Evolutionary conservation across 2,797 vertebrate species (phyloP).

Genomic region (Nyctibius grandis): DNA sequence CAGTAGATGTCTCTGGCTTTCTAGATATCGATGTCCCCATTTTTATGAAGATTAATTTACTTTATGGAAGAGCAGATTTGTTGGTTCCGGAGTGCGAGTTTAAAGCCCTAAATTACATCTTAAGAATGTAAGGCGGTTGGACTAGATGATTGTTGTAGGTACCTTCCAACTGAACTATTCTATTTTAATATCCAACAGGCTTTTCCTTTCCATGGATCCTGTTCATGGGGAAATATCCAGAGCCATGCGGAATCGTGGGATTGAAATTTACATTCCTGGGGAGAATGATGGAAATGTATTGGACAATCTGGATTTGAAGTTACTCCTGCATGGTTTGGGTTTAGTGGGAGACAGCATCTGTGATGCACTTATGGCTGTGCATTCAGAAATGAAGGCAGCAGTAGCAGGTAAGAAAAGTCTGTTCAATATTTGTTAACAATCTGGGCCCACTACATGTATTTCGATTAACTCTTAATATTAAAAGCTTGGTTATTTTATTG

Average conservation of each 20-base stretch:
- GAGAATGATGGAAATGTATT: conserved; percentile 78
- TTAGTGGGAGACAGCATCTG: conserved; percentile 86
- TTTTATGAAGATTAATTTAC: not conserved
- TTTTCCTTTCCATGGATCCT: conserved; percentile 97
- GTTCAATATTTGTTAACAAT: not conserved
- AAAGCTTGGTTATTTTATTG: not conserved
- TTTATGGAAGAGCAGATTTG: not conserved
- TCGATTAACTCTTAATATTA: not conserved
- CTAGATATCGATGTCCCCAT: not conserved
- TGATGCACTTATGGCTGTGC: conserved; percentile 84
- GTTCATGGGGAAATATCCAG: conserved; percentile 93
- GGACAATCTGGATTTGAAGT: conserved; percentile 86
- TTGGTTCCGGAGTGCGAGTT: not conserved
- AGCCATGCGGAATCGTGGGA: conserved; percentile 96
- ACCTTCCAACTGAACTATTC: not conserved
- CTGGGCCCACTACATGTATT: not conserved
- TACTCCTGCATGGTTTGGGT: conserved; percentile 85
- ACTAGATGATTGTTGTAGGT: not conserved
- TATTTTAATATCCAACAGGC: conserved; percentile 66
- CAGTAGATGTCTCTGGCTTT: not conserved
- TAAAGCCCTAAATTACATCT: not conserved
- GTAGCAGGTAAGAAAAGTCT: conserved; percentile 80
- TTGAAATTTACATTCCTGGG: conserved; percentile 90
- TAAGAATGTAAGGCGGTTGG: not conserved
- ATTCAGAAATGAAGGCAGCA: conserved; percentile 78